Conservation (phyloP, 1,140 invertebrate species). For the Druon quercuslanigerum region DNA sequence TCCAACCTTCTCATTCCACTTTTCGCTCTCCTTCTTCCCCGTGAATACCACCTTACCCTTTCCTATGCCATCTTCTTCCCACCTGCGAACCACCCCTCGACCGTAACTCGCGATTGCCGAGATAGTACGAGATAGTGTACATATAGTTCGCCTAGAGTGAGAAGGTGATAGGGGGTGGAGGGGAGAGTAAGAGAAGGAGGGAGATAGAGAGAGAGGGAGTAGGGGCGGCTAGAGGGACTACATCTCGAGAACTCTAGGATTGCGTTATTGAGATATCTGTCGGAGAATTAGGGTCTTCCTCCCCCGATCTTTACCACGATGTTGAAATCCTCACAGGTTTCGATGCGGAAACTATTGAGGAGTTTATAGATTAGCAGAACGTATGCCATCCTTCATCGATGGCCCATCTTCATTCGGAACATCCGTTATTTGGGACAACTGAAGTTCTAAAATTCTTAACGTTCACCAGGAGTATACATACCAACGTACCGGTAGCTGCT, state of each 20-base stretch:
- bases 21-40: slow-evolving; percentile 47
- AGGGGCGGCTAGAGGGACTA: slow-evolving; percentile 40
- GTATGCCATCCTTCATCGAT: slow-evolving; percentile 10
- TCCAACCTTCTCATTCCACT: slow-evolving; percentile 53
- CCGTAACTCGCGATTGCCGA: slow-evolving; percentile 65
- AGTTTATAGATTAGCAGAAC: slow-evolving; percentile 43
- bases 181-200: neutral
- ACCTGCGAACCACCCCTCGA: slow-evolving; percentile 44
- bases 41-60: slow-evolving; percentile 46
- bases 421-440: neutral
- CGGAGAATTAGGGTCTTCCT: slow-evolving; percentile 64
- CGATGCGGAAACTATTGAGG: slow-evolving; percentile 52
- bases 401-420: slow-evolving; percentile 14
- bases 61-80: slow-evolving; percentile 41
- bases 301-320: slow-evolving; percentile 46
- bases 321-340: slow-evolving; percentile 53
- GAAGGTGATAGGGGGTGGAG: slow-evolving; percentile 3
- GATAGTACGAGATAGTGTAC: slow-evolving; percentile 68
- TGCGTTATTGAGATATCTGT: slow-evolving; percentile 71
- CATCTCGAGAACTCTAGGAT: too few relatives aligned
- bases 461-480: neutral
- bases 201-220: slow-evolving; percentile 36
- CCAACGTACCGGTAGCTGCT: too few relatives aligned
- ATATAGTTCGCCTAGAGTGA: slow-evolving; percentile 38
- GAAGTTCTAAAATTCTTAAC: neutral